Percentiles rank a stretch among this genome's conserved stretches.
These are phyloP conservation scores for Gasterosteus nipponicus DNA, from an alignment of 2,113 vertebrate genomes.

Conservation along the genomic window DNA sequence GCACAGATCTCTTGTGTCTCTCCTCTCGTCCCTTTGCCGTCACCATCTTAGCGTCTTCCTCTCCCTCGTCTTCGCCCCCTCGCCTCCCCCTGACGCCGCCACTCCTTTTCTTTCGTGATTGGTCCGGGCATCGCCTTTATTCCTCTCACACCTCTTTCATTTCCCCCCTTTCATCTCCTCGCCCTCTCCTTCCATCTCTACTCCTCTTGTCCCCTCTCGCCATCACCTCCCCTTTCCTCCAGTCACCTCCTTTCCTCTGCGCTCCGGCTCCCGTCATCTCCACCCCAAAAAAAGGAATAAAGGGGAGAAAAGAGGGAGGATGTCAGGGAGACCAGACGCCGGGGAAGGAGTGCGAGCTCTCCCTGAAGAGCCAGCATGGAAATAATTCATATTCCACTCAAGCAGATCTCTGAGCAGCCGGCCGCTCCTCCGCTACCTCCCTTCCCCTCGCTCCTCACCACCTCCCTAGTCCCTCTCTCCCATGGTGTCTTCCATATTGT, in stretches of 20 bases:
- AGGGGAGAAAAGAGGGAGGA: conserved; percentile 31
- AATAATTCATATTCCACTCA: conserved; percentile 69
- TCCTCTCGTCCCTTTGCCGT: conserved; percentile 41
- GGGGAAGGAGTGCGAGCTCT: conserved; percentile 53
- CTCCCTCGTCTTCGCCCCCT: conserved; percentile 2
- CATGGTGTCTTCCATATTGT: conserved; percentile 5
- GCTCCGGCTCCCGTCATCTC: conserved; percentile 42
- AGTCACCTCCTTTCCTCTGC: conserved; percentile 21
- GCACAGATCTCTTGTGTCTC: conserved; percentile 58
- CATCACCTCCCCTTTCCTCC: conserved; percentile 7
- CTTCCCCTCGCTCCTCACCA: conserved; percentile 28
- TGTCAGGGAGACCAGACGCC: conserved; percentile 32
- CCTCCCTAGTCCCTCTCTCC: neutral
- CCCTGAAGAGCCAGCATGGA: conserved; percentile 57
- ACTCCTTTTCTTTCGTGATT: conserved; percentile 23
- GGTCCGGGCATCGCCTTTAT: conserved; percentile 40
- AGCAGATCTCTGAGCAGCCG: conserved; percentile 23
- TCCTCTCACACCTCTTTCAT: conserved; percentile 36
- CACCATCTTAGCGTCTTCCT: neutral
- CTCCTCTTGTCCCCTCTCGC: conserved; percentile 31
- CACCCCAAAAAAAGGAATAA: conserved; percentile 20
- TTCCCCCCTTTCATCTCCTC: conserved; percentile 37
- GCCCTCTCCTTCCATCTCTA: neutral
- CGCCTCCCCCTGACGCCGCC: neutral
- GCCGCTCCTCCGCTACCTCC: conserved; percentile 26